These are phyloP conservation scores for Callipepla squamata DNA, from an alignment of 2,113 vertebrate species.

Conservation along the genomic window DNA sequence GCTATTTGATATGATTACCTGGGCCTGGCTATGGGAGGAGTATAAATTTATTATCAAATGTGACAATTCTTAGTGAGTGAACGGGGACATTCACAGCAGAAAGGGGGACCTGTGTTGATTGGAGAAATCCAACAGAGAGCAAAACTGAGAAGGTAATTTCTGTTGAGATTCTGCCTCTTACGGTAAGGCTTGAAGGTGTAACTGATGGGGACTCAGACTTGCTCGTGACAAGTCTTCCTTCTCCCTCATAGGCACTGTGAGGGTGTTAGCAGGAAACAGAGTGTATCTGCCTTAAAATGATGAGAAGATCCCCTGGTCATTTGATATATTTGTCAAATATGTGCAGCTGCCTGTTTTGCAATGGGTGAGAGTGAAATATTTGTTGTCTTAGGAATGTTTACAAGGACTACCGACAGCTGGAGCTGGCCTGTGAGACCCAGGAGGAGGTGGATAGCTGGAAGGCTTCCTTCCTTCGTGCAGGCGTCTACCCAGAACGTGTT, in stretches of 20 bases:
- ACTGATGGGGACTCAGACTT: not conserved
- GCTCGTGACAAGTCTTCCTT: not conserved
- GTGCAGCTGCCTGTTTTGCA: not conserved
- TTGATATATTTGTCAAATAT: not conserved
- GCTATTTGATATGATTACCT: not conserved
- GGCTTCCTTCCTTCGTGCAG: conserved; percentile 95
- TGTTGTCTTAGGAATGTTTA: conserved; percentile 90
- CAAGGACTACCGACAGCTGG: conserved; percentile 98
- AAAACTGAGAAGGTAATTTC: not conserved
- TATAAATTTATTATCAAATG: rapidly evolving
- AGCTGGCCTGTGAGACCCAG: conserved; percentile 98
- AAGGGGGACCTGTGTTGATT: not conserved
- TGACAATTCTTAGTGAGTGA: not conserved
- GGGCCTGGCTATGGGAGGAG: not conserved
- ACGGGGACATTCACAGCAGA: not conserved
- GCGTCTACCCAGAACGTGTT: conserved; percentile 95
- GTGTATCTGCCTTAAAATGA: not conserved
- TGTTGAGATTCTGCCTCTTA: not conserved
- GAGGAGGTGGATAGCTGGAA: conserved; percentile 99
- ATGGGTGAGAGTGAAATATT: not conserved
- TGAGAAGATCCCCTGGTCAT: not conserved
- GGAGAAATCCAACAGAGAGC: not conserved
- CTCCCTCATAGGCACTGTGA: not conserved
- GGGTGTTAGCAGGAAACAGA: not conserved
- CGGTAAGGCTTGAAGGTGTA: not conserved